A percentile compares a stretch with the other conserved stretches of the same genome.
Conservation (phyloP, 2,888 invertebrate species). For the Crematogaster levior region DNA sequence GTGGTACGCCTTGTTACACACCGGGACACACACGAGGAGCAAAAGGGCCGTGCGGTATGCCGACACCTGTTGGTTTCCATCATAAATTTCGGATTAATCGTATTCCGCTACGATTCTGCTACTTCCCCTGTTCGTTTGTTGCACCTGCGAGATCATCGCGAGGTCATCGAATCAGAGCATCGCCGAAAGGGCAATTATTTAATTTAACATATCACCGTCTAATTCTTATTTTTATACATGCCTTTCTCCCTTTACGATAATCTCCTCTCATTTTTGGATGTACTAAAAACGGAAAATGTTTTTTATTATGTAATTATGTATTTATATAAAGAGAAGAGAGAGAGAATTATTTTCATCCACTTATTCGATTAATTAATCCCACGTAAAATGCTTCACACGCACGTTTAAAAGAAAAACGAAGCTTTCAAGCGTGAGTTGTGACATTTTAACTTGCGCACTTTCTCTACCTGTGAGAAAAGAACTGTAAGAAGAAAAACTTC, state of each 20-base stretch:
- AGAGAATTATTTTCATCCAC: too few relatives aligned
- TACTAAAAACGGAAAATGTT: too few relatives aligned
- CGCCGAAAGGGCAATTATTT: constrained; percentile 21
- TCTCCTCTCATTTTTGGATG: background rate
- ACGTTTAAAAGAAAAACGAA: background rate
- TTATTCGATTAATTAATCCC: background rate
- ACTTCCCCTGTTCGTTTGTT: constrained; percentile 48
- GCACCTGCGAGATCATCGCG: constrained; percentile 43
- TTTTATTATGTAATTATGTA: too few relatives aligned
- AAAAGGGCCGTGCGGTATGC: constrained; percentile 72
- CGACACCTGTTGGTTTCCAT: constrained; percentile 81
- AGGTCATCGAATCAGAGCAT: constrained; percentile 25
- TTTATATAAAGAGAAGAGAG: too few relatives aligned
- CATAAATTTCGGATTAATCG: constrained; percentile 80
- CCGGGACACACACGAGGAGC: constrained; percentile 67
- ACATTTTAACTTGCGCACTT: background rate
- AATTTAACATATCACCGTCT: background rate
- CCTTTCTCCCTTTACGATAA: background rate
- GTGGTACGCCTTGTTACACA: constrained; percentile 82
- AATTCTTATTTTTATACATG: background rate
- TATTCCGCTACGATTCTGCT: constrained; percentile 47
- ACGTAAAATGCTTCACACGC: background rate
- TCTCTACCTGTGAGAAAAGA: background rate
- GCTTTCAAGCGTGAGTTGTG: background rate
- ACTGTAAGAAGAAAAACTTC: background rate